Conservation (phyloP, 1,140 invertebrate genomes). For the Chionoecetes opilio region DNA sequence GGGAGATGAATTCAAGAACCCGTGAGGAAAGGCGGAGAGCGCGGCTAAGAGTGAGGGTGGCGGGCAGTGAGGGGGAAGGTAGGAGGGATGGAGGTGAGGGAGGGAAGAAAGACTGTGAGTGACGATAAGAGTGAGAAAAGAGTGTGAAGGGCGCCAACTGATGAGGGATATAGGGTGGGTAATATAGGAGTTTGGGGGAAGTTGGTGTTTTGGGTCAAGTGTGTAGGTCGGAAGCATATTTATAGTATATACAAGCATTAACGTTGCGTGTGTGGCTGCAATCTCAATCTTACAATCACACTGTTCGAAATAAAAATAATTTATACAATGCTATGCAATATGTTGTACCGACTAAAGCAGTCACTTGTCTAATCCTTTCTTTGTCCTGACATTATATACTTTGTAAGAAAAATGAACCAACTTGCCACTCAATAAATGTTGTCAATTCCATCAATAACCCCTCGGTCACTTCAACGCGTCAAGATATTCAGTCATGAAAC, state of each 20-base stretch:
- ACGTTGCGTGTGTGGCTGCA: neutral
- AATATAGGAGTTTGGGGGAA: neutral
- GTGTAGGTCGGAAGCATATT: neutral
- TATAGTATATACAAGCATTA: neutral
- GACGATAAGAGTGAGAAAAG: conserved; percentile 24
- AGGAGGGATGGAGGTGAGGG: neutral
- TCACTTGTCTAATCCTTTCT: neutral
- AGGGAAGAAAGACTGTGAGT: neutral
- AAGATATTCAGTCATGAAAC: neutral
- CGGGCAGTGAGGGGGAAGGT: conserved; percentile 1
- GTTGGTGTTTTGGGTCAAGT: neutral
- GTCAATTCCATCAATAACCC: neutral
- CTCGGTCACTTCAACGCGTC: neutral
- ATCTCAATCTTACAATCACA: neutral
- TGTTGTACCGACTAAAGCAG: neutral
- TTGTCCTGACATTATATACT: neutral
- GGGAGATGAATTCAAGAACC: conserved; percentile 27
- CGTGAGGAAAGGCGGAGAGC: conserved; percentile 19
- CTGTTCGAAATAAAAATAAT: neutral
- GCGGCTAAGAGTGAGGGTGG: neutral
- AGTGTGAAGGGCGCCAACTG: neutral
- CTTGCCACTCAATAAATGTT: neutral
- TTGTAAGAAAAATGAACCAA: neutral
- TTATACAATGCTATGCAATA: neutral
- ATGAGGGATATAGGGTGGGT: neutral